Percentiles rank a stretch among this genome's conserved stretches.
Evolutionary conservation across 2,113 vertebrate genomes (phyloP).

Genomic region (Zosterops borbonicus): DNA sequence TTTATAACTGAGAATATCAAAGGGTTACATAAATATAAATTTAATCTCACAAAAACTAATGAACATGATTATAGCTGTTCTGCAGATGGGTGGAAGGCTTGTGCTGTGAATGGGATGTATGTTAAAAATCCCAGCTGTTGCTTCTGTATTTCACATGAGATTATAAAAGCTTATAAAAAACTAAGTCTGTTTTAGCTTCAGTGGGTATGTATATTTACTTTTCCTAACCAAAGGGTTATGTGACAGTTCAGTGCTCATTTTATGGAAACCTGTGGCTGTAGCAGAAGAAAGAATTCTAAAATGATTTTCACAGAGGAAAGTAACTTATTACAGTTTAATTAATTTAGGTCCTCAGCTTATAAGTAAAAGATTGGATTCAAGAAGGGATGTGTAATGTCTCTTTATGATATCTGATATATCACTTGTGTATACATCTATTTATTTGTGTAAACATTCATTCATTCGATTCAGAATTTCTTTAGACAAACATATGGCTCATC

Average conservation of each 20-base stretch:
- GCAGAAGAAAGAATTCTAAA: not conserved
- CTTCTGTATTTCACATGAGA: not conserved
- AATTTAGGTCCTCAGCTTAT: not conserved
- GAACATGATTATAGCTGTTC: not conserved
- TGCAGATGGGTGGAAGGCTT: not conserved
- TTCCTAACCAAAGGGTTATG: not conserved
- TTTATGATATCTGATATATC: not conserved
- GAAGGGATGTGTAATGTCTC: not conserved
- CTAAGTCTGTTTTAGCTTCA: not conserved
- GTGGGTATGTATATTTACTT: not conserved
- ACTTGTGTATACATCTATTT: not conserved
- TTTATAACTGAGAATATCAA: not conserved
- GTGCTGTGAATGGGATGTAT: not conserved
- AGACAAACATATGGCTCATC: slow-evolving; percentile 17
- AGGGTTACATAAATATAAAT: not conserved
- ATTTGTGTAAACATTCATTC: slow-evolving; percentile 2
- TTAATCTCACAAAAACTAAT: not conserved
- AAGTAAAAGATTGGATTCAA: not conserved
- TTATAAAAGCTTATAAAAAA: not conserved
- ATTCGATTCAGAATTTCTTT: not conserved
- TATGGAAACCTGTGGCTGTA: not conserved
- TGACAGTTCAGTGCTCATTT: not conserved
- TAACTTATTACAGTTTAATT: not conserved
- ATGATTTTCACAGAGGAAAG: not conserved
- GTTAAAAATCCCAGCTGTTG: not conserved